Evolutionary conservation across 2,113 vertebrate genomes (phyloP).

Genomic region (Eira barbara): DNA sequence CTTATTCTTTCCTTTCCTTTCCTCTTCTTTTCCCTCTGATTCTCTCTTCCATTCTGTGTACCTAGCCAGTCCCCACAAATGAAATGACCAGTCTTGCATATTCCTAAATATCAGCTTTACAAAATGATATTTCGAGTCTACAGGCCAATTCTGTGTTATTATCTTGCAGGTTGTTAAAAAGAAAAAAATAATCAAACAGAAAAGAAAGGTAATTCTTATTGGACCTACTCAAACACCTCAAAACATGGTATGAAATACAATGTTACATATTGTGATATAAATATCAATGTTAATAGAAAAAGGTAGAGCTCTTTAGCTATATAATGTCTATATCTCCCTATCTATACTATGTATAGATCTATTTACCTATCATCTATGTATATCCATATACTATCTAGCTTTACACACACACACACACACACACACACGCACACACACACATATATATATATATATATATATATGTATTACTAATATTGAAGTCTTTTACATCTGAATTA

Average conservation of each 20-base stretch:
- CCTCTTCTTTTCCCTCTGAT: not conserved
- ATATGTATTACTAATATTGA: not conserved
- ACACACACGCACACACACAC: no score
- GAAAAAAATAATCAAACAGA: not conserved
- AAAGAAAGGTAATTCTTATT: not conserved
- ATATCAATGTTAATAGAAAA: not conserved
- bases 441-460: no score
- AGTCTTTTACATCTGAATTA: not conserved
- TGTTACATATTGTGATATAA: not conserved
- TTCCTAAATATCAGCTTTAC: not conserved
- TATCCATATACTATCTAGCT: not conserved
- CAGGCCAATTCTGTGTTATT: not conserved
- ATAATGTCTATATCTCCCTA: not conserved
- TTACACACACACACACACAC: not conserved
- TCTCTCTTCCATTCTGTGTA: not conserved
- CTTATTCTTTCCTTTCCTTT: not conserved
- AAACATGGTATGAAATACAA: not conserved
- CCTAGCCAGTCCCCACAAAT: not conserved
- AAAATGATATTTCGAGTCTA: not conserved
- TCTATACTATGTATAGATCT: not conserved
- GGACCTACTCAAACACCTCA: not conserved
- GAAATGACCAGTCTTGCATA: not conserved
- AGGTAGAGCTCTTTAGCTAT: not conserved
- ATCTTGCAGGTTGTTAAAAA: not conserved
- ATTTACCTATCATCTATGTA: not conserved